These are phyloP conservation scores for Syngnathus typhle DNA, from an alignment of 2,113 vertebrate species.

Conservation along the genomic window DNA sequence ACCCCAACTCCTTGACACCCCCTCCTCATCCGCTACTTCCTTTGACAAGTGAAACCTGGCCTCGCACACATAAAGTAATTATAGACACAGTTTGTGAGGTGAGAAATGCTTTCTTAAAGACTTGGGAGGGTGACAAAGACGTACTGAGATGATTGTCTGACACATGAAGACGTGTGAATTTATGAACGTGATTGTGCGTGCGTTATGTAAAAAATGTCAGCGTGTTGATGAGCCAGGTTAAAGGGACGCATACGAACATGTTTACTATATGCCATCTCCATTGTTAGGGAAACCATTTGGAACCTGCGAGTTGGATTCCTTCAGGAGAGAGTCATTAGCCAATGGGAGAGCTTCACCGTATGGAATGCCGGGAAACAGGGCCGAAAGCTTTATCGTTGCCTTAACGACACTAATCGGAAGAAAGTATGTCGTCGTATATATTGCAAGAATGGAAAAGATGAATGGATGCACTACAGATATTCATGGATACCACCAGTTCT, in stretches of 20 bases:
- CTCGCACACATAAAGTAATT: not conserved
- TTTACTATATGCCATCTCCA: slow-evolving; percentile 7
- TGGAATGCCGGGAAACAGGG: slow-evolving; percentile 98
- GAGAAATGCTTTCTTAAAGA: slow-evolving; percentile 13
- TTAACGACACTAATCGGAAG: slow-evolving; percentile 66
- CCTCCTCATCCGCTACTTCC: not conserved
- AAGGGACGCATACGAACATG: slow-evolving; percentile 4
- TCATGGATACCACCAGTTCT: not conserved
- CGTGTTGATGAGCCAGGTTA: not conserved
- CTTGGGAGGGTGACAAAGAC: slow-evolving; percentile 8
- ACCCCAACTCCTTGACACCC: not conserved
- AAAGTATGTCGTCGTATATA: slow-evolving; percentile 70
- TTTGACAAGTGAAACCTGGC: slow-evolving; percentile 5
- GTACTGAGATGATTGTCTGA: slow-evolving; percentile 7
- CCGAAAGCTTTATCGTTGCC: slow-evolving; percentile 81
- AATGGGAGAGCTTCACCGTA: slow-evolving; percentile 86
- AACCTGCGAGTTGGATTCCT: slow-evolving; percentile 81
- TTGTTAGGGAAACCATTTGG: slow-evolving; percentile 86
- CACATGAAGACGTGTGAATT: slow-evolving; percentile 22
- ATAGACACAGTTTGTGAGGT: slow-evolving; percentile 3
- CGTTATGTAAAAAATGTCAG: not conserved
- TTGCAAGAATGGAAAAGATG: not conserved
- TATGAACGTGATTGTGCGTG: slow-evolving; percentile 19
- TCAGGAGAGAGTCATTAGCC: slow-evolving; percentile 78
- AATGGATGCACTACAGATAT: not conserved